Evolutionary conservation across 1,140 invertebrate genomes (phyloP), one percentile per base, ranked within the genome.

Genomic region (Acromyrmex echinatior): DNA sequence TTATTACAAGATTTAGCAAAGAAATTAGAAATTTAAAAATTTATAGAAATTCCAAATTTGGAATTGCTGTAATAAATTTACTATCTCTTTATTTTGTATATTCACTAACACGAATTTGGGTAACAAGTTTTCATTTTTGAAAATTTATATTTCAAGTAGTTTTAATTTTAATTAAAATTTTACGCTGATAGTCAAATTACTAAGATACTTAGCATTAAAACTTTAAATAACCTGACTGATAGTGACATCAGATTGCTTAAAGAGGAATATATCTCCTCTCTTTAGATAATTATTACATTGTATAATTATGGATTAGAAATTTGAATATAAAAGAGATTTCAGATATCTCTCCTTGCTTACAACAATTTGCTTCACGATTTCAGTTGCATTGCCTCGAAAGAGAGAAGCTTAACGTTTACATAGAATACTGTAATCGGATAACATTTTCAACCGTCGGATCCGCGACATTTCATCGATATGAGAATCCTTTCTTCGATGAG

Each of bases 391-490:
- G 16, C 3, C 63, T 81, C 78, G 31, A 5, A 18, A 28, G 31
- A 74, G 56, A 65, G 39, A 7, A 63, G 80, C 25, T 84, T 62
- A 74, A 76, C 60, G 86, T 89, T 79, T 90, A 80, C 86, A 76
- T 66, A 70, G 68, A 68, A 12, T 31, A 56, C 51, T 79, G 85
- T 87, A 90, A 90, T 89, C 88, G 88, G 89, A 90, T 90, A 90
- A 90, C 66, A 86, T 71, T 51, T 73, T 85, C 60, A 90, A 87
- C 86, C 74, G 88, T 71, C 49, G 79, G 79, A 80, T 81, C 56
- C 82, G 62, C 73, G 76, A 86, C 76, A 90, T 90, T 76, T 65
- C 71, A 90, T 90, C 88, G 88, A 89, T 87, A 87, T 76, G 86
- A 56, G 25, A 56, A 86, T 68, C 81, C 77, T 51, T 39, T 49